phyloP scores from a whole-genome alignment of 2,797 vertebrate genomes.

The Trachops cirrhosus region DNA sequence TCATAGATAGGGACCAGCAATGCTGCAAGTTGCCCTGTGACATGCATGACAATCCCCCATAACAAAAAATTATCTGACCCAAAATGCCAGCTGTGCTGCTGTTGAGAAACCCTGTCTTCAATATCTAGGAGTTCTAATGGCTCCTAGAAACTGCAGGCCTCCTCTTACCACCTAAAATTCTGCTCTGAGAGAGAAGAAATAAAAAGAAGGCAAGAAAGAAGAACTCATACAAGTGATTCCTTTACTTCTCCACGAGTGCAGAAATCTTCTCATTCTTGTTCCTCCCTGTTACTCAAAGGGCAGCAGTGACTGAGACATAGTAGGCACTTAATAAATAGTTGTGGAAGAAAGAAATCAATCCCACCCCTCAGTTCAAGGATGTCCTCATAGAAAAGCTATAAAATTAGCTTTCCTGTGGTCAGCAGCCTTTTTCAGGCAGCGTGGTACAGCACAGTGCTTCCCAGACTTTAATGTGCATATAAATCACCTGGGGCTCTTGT shows the following conservation, averaged over 20 bases:
- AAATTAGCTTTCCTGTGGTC: background rate
- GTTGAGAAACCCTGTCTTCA: background rate
- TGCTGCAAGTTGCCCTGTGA: background rate
- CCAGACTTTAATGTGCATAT: background rate
- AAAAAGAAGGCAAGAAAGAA: background rate
- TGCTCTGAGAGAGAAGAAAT: background rate
- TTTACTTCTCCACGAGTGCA: background rate
- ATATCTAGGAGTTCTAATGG: background rate
- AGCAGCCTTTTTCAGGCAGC: background rate
- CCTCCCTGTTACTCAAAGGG: background rate
- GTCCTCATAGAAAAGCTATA: background rate
- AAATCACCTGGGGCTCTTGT: background rate
- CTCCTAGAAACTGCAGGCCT: background rate
- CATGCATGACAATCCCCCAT: background rate
- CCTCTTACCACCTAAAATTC: background rate
- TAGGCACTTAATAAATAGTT: background rate
- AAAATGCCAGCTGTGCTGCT: background rate
- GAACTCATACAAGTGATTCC: background rate
- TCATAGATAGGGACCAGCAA: background rate
- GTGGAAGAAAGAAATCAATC: background rate
- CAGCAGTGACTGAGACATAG: background rate
- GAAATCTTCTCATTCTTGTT: background rate
- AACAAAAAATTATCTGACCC: background rate
- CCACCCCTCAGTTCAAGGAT: background rate
- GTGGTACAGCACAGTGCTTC: background rate